Conservation (phyloP, 1,140 invertebrate species). For the Frieseomelitta varia region DNA sequence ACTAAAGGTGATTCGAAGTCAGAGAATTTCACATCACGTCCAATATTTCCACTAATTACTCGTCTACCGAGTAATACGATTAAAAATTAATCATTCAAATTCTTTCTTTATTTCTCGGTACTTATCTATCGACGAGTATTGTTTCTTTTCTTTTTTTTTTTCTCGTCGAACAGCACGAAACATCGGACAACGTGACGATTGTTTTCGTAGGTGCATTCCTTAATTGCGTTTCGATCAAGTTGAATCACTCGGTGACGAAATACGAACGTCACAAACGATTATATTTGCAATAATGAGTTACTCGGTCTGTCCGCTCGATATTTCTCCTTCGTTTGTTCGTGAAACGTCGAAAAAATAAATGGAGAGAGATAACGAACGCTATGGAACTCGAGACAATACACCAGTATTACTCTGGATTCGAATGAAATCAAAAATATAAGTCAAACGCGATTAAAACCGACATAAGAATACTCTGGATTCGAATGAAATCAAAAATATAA, state of each 20-base stretch:
- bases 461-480: too few species aligned
- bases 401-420: neutral
- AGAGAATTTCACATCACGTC: neutral
- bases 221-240: neutral
- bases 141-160: too few species aligned
- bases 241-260: neutral
- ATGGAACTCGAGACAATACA: neutral
- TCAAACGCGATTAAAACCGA: neutral
- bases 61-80: neutral
- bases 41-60: too few species aligned
- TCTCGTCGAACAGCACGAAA: neutral
- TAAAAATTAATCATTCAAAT: neutral
- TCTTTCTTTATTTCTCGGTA: neutral
- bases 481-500: too few species aligned
- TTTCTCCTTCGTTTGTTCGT: neutral
- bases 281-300: neutral
- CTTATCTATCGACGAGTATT: neutral
- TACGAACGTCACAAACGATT: neutral
- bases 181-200: neutral
- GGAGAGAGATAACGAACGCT: neutral
- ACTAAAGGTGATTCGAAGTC: neutral
- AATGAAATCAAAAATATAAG: neutral
- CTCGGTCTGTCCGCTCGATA: neutral
- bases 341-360: neutral
- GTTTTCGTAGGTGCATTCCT: neutral